Conservation (phyloP, 2,888 invertebrate species). For the Corbicula japonica region DNA sequence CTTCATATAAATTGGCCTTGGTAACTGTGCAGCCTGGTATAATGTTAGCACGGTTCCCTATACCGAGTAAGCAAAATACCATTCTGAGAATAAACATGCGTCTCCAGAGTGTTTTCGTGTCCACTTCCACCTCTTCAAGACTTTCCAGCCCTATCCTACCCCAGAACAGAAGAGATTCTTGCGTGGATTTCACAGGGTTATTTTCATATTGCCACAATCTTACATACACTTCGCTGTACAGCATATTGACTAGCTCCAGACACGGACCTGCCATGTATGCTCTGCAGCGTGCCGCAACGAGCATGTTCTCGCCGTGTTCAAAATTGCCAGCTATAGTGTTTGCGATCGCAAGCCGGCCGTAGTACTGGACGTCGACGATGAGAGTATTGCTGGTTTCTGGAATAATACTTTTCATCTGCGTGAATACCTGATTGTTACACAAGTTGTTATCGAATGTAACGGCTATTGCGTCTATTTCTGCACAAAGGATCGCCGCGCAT, state of each 20-base stretch:
- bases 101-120: conserved; percentile 44
- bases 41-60: conserved; percentile 61
- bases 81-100: conserved; percentile 65
- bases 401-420: conserved; percentile 41
- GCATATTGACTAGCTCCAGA: conserved; percentile 56
- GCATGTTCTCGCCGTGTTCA: conserved; percentile 39
- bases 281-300: conserved; percentile 47
- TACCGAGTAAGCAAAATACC: conserved; percentile 62
- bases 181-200: conserved; percentile 26
- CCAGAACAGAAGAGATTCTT: conserved; percentile 37
- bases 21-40: conserved; percentile 42
- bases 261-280: conserved; percentile 46
- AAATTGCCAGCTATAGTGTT: conserved; percentile 43
- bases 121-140: conserved; percentile 42
- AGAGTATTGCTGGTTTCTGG: conserved; percentile 35
- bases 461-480: conserved; percentile 38
- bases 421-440: conserved; percentile 35
- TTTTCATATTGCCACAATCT: conserved; percentile 61
- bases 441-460: conserved; percentile 45
- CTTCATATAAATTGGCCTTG: conserved; percentile 32
- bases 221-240: conserved; percentile 57
- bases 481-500: conserved; percentile 43
- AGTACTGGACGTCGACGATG: conserved; percentile 47
- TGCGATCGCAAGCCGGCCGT: conserved; percentile 44
- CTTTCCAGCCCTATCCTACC: conserved; percentile 56